A percentile compares a stretch with the other conserved stretches of the same genome.
Conservation (phyloP, 2,113 vertebrate genomes). For the Calidris pygmaea region DNA sequence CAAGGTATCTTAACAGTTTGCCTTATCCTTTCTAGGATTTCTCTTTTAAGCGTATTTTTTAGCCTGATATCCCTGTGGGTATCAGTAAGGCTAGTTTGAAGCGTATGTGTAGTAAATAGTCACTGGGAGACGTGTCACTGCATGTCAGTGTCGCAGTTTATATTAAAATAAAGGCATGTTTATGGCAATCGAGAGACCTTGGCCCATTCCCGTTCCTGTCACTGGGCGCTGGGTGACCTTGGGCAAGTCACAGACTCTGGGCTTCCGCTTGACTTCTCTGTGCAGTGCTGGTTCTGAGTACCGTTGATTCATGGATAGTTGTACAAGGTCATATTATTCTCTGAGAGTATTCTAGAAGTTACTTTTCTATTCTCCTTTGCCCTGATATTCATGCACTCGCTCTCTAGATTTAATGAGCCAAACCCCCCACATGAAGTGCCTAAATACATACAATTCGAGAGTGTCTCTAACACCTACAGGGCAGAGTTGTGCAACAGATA, state of each 20-base stretch:
- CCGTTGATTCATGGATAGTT: not conserved
- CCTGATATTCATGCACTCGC: not conserved
- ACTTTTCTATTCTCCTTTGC: not conserved
- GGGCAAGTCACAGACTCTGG: not conserved
- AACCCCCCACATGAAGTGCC: not conserved
- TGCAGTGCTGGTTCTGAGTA: not conserved
- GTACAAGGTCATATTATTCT: not conserved
- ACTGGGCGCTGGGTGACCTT: not conserved
- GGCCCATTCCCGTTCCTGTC: not conserved
- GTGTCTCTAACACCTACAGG: not conserved
- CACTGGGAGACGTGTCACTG: rapidly evolving
- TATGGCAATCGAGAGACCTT: not conserved
- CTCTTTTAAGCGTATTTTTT: not conserved
- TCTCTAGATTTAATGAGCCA: not conserved
- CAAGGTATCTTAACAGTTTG: not conserved
- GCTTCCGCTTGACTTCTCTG: not conserved
- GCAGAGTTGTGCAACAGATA: not conserved
- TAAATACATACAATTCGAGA: not conserved
- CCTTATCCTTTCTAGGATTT: not conserved
- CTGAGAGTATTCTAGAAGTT: not conserved
- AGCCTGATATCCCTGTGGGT: not conserved
- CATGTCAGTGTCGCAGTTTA: not conserved
- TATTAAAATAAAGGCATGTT: not conserved
- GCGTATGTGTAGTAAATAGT: rapidly evolving
- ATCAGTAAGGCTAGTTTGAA: not conserved